A percentile compares a stretch with the other conserved stretches of the same genome.
phyloP scores from a whole-genome alignment of 2,797 vertebrate species.

The Microcaecilia unicolor region DNA sequence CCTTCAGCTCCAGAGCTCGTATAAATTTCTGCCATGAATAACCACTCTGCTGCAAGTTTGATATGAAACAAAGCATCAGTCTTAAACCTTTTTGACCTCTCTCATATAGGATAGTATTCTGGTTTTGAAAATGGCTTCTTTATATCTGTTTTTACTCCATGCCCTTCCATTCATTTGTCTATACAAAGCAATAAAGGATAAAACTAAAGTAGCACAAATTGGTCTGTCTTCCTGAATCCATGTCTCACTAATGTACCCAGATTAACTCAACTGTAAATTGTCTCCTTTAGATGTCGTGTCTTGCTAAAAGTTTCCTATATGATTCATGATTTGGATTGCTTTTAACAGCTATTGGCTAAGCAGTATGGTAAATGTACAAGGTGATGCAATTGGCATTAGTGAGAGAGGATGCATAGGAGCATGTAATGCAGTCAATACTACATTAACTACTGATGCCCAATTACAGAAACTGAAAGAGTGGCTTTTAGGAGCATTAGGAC shows the following conservation, averaged over 20 bases:
- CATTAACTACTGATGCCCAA: conserved; percentile 99
- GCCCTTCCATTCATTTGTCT: conserved; percentile 83
- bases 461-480: conserved; percentile 98
- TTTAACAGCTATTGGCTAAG: conserved; percentile 99
- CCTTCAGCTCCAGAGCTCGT: neutral
- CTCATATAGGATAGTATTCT: conserved; percentile 60
- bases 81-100: conserved; percentile 54
- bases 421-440: conserved; percentile 99
- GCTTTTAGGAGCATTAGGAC: conserved; percentile 99
- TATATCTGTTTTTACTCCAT: conserved; percentile 63
- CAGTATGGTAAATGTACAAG: conserved; percentile 99
- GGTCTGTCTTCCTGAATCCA: conserved; percentile 88
- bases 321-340: conserved; percentile 99
- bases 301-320: conserved; percentile 97
- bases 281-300: conserved; percentile 92
- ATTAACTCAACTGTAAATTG: conserved; percentile 99
- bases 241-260: conserved; percentile 97
- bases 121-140: conserved; percentile 76
- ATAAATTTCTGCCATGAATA: neutral
- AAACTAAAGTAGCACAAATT: conserved; percentile 91
- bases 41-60: conserved; percentile 12
- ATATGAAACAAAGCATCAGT: conserved; percentile 40
- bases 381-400: conserved; percentile 99
- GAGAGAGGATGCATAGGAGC: conserved; percentile 97
- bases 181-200: conserved; percentile 78